Conservation (phyloP, 2,888 invertebrate genomes). For the Steinernema scapterisci region DNA sequence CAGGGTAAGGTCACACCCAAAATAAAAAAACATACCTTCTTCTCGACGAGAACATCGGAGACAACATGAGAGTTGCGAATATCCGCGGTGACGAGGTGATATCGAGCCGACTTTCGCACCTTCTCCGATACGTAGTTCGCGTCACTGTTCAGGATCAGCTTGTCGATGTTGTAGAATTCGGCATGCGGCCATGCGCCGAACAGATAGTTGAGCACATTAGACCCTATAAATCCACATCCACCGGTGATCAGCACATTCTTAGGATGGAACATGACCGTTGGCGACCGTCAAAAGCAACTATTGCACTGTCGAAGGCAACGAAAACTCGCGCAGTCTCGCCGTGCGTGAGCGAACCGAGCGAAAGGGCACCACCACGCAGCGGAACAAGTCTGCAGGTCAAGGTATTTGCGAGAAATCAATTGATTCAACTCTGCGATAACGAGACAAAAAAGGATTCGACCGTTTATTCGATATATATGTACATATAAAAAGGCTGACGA, state of each 20-base stretch:
- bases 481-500: too few species aligned
- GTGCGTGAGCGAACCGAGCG: not conserved
- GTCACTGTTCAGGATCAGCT: constrained; percentile 64
- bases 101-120: constrained; percentile 55
- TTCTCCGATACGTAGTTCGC: constrained; percentile 55
- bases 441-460: not conserved
- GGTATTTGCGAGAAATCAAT: constrained; percentile 6
- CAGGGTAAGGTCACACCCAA: too few species aligned
- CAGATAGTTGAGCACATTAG: constrained; percentile 65
- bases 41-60: constrained; percentile 49
- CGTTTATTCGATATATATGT: too few species aligned
- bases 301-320: not conserved
- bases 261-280: constrained; percentile 33
- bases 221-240: constrained; percentile 67
- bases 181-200: constrained; percentile 57
- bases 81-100: constrained; percentile 59
- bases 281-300: not conserved
- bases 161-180: constrained; percentile 64
- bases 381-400: constrained; percentile 9
- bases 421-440: constrained; percentile 5
- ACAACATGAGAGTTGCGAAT: constrained; percentile 59
- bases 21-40: constrained; percentile 45
- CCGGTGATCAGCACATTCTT: constrained; percentile 64
- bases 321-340: not conserved
- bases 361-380: not conserved